These are phyloP conservation scores for Pachydiplax longipennis DNA, from an alignment of 2,888 invertebrate genomes.

Conservation along the genomic window DNA sequence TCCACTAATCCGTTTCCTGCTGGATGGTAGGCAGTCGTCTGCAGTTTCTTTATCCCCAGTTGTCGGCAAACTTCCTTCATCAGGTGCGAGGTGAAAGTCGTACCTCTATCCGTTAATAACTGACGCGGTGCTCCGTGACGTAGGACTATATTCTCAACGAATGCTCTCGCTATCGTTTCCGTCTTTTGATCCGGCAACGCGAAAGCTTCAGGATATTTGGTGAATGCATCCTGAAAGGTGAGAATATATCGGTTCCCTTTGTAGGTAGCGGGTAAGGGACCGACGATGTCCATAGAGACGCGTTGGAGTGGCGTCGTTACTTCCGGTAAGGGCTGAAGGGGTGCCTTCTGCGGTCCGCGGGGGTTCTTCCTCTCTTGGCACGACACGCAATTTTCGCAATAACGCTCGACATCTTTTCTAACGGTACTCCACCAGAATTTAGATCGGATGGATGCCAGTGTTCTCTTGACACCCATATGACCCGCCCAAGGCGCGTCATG, in stretches of 20 bases:
- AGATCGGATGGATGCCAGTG: background rate
- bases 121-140: background rate
- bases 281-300: background rate
- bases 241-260: conserved; percentile 49
- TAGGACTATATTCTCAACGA: conserved; percentile 48
- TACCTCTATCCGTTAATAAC: background rate
- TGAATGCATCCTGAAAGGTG: conserved; percentile 50
- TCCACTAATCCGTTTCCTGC: conserved; percentile 55
- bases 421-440: background rate
- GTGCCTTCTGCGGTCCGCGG: no score
- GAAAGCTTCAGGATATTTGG: conserved; percentile 51
- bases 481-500: background rate
- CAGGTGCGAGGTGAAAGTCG: conserved; percentile 52
- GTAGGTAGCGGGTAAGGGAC: no score
- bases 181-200: conserved; percentile 51
- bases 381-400: background rate
- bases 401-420: background rate
- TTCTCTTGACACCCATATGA: background rate
- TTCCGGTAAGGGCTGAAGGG: background rate
- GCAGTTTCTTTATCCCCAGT: conserved; percentile 52
- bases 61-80: conserved; percentile 51
- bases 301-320: background rate
- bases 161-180: conserved; percentile 50
- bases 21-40: conserved; percentile 54
- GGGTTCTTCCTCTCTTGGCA: background rate